Base-by-base conservation (phyloP, 2,113 vertebrate species). In the Brienomyrus longianalis region DNA sequence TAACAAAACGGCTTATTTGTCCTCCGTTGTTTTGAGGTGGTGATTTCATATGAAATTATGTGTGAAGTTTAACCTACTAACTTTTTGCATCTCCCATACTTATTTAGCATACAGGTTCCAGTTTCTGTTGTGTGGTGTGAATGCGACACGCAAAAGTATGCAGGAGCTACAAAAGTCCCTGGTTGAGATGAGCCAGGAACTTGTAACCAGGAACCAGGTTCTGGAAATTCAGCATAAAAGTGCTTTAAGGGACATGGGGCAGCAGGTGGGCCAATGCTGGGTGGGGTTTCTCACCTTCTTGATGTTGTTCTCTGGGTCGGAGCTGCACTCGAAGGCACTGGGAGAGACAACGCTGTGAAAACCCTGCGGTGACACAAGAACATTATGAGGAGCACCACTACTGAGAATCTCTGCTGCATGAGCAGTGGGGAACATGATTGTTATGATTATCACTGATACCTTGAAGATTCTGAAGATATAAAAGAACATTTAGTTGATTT, bases 321-420 rank as follows among this genome's bases (percentile, higher is more conserved):
- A 94, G 92, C 91, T 93, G 74, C 92, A 94, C 87, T 96, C 96
- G 0, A 93, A 94, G 51, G 94, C 94, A 2, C 89, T 93, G 84
- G 94, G 92, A 87, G 95, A 95, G 66, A 94, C 92, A 31, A 94
- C 92, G 39, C 94, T 92, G 90, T 94, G 94, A 87, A 96, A 96
- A 93, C 95, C 94, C 96, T 96, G 94, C 13, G 86, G 31, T 88
- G 88, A 89, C 50, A 54, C 50, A 15, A 13, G 19, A 43, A 39
- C 11, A 62, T 54, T 3, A 23, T 35, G 3, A 21, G 0, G 45
- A 47, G 17, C 17, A 10, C 19, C 83, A 84, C 0, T 45, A 84
- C 62, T 31, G 62, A 66, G n/a, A 66, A n/a, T 11, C n/a, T 11
- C 62, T 13, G 62, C 62, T 66, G 62, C 62, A 27, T 13, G 27